These are phyloP conservation scores for Cryptus viduatorius DNA, from an alignment of 2,888 invertebrate genomes.

Conservation along the genomic window DNA sequence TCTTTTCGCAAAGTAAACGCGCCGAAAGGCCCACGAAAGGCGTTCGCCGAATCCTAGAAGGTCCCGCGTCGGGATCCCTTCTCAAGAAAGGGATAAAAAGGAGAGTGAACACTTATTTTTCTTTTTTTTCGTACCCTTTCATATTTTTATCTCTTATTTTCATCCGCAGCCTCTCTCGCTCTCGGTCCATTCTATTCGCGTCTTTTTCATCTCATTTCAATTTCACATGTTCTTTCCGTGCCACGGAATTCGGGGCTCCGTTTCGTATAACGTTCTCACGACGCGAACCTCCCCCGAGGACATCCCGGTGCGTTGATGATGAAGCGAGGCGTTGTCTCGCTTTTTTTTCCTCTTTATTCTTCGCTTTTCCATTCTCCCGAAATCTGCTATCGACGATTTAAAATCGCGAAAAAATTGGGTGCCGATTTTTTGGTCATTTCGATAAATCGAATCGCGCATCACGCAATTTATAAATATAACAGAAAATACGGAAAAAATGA, in stretches of 20 bases:
- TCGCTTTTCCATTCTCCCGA: background rate
- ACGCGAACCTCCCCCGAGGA: background rate
- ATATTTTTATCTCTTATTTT: slow-evolving; percentile 64
- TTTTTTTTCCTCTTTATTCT: background rate
- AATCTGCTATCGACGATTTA: background rate
- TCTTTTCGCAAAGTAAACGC: slow-evolving; percentile 51
- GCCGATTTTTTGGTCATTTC: background rate
- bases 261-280: slow-evolving; percentile 42
- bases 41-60: slow-evolving; percentile 62
- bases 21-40: slow-evolving; percentile 52
- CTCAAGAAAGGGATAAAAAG: slow-evolving; percentile 38
- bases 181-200: slow-evolving; percentile 38
- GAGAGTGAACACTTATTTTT: slow-evolving; percentile 52
- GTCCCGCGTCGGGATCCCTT: slow-evolving; percentile 44
- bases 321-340: background rate
- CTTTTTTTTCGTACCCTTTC: slow-evolving; percentile 43
- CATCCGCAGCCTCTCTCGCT: slow-evolving; percentile 48
- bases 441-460: background rate
- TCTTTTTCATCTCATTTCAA: slow-evolving; percentile 58
- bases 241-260: slow-evolving; percentile 23
- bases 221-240: slow-evolving; percentile 52
- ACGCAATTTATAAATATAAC: no score
- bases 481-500: background rate
- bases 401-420: background rate
- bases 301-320: slow-evolving; percentile 22